A percentile compares a stretch with the other conserved stretches of the same genome.
Evolutionary conservation across 1,140 invertebrate genomes (phyloP).

Genomic region (Aphidius gifuensis): DNA sequence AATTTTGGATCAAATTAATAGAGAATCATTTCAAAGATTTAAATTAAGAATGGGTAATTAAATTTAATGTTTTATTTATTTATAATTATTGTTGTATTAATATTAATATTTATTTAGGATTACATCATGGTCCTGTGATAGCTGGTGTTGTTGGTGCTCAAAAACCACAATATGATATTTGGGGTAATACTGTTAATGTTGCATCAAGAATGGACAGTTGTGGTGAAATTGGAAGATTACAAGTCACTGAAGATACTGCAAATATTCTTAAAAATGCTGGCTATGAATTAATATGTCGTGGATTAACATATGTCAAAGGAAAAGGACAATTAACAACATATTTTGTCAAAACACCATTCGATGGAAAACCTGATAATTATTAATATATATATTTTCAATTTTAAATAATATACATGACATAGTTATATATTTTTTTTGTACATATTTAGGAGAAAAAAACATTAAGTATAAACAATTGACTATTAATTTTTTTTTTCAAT

Average conservation of each 20-base stretch:
- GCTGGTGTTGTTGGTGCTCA: slow-evolving; percentile 91
- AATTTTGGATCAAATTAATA: slow-evolving; percentile 91
- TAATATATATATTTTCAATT: slow-evolving; percentile 18
- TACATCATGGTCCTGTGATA: slow-evolving; percentile 93
- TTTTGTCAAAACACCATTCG: slow-evolving; percentile 80
- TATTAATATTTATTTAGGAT: slow-evolving; percentile 58
- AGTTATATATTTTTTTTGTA: slow-evolving; percentile 5
- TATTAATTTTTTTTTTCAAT: too few species aligned
- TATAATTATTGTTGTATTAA: slow-evolving; percentile 1
- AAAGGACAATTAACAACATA: slow-evolving; percentile 91
- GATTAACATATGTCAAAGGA: slow-evolving; percentile 88
- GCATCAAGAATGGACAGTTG: slow-evolving; percentile 95
- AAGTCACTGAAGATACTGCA: slow-evolving; percentile 86
- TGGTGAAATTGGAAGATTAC: slow-evolving; percentile 81
- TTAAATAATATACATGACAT: not conserved
- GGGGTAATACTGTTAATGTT: slow-evolving; percentile 98
- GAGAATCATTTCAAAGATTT: slow-evolving; percentile 95
- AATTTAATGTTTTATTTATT: not conserved
- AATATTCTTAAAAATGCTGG: slow-evolving; percentile 79
- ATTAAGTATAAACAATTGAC: too few species aligned
- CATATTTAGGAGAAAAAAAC: slow-evolving; percentile 3
- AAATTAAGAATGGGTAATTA: slow-evolving; percentile 82
- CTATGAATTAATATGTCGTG: slow-evolving; percentile 82
- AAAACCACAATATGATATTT: slow-evolving; percentile 97
- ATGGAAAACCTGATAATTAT: slow-evolving; percentile 52